Conservation (phyloP, 1,140 invertebrate species). For the Hylyphantes graminicola region DNA sequence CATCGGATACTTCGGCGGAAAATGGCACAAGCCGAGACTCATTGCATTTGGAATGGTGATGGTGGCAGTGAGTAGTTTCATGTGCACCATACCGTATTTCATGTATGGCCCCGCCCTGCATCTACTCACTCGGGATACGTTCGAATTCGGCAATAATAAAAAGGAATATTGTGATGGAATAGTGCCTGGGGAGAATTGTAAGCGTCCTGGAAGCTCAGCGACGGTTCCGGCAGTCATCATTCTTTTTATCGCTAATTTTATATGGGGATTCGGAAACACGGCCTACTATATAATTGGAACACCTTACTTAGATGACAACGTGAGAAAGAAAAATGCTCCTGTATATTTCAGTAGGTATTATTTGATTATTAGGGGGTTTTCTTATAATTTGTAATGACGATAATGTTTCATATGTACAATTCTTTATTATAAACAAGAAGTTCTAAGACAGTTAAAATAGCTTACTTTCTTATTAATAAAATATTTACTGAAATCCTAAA, state of each 20-base stretch:
- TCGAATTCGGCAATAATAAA: neutral
- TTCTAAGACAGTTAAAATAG: no score
- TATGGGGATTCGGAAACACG: conserved; percentile 63
- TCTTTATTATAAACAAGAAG: no score
- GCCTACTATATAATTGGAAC: conserved; percentile 58
- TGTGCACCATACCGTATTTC: conserved; percentile 76
- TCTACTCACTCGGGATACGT: neutral
- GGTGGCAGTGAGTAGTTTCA: conserved; percentile 76
- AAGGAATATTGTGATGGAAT: conserved; percentile 42
- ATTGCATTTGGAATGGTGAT: conserved; percentile 78
- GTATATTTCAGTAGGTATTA: conserved; percentile 62
- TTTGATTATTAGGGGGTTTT: neutral
- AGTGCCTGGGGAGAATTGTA: conserved; percentile 14
- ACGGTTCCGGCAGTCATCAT: conserved; percentile 59
- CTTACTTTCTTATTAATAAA: no score
- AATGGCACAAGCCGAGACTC: conserved; percentile 78
- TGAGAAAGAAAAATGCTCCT: conserved; percentile 62
- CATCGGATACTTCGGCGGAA: conserved; percentile 76
- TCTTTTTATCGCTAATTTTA: conserved; percentile 61
- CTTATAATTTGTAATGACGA: no score
- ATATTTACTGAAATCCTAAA: no score
- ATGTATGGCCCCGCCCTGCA: conserved; percentile 73
- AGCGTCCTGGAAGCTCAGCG: conserved; percentile 67
- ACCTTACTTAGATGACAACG: conserved; percentile 62
- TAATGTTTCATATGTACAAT: no score